Evolutionary conservation across 2,888 invertebrate species (phyloP).

Genomic region (Pocota personata): DNA sequence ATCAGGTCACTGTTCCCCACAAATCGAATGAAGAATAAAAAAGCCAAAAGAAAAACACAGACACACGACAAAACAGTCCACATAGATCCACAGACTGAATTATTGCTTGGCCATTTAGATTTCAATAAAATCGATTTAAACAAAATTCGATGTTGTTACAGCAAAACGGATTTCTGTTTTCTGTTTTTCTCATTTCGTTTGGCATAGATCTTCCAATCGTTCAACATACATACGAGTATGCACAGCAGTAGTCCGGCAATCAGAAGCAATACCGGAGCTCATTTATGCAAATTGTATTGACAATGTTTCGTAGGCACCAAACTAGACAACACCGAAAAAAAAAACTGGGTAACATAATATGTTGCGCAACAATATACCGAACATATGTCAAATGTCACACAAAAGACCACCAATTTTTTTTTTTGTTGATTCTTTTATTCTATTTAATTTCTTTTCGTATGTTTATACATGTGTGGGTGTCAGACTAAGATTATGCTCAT

Average conservation of each 20-base stretch:
- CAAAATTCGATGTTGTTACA: slow-evolving; percentile 65
- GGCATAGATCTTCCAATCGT: slow-evolving; percentile 66
- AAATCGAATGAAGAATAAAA: slow-evolving; percentile 3
- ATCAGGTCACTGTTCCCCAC: slow-evolving; percentile 20
- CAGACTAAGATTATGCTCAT: background rate
- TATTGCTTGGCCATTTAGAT: slow-evolving; percentile 56
- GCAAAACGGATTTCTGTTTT: slow-evolving; percentile 39
- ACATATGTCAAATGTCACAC: slow-evolving; percentile 72
- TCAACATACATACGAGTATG: background rate
- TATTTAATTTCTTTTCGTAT: no score
- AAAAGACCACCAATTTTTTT: slow-evolving; percentile 56
- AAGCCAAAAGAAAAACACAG: background rate
- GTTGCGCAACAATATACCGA: slow-evolving; percentile 63
- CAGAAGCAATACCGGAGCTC: slow-evolving; percentile 62
- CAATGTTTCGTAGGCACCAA: slow-evolving; percentile 50
- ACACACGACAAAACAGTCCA: slow-evolving; percentile 50
- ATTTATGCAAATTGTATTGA: slow-evolving; percentile 67
- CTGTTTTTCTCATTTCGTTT: slow-evolving; percentile 17
- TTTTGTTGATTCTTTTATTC: background rate
- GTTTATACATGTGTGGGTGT: slow-evolving; percentile 54
- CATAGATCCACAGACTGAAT: slow-evolving; percentile 53
- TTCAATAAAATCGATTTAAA: slow-evolving; percentile 70
- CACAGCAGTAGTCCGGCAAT: slow-evolving; percentile 55
- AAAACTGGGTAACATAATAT: slow-evolving; percentile 51
- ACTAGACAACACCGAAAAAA: slow-evolving; percentile 40